phyloP scores from a whole-genome alignment of 2,888 invertebrate species.

The Plutella xylostella region DNA sequence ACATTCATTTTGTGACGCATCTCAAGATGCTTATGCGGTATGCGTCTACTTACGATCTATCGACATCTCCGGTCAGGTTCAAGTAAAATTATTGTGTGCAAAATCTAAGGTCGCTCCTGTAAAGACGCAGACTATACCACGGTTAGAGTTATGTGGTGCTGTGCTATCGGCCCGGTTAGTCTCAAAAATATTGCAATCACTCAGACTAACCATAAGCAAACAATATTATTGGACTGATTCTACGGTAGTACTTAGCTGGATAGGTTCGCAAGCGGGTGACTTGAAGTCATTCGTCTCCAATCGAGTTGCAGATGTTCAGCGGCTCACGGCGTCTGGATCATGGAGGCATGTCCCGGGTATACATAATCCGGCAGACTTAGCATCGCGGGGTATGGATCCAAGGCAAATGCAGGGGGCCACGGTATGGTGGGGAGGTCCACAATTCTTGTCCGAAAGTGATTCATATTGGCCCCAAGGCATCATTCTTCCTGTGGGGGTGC shows the following conservation, averaged over 20 bases:
- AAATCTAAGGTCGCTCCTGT: conserved; percentile 2
- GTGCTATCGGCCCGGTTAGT: background rate
- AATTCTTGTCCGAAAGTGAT: background rate
- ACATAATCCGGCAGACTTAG: background rate
- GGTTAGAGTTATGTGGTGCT: background rate
- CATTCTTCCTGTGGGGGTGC: too few species aligned
- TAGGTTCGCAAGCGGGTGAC: background rate
- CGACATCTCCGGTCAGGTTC: background rate
- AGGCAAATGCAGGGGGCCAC: background rate
- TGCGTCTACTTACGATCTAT: conserved; percentile 7
- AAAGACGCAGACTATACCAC: background rate
- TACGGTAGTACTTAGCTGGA: background rate
- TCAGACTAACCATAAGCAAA: background rate
- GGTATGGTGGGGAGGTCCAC: background rate
- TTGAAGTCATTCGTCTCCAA: background rate
- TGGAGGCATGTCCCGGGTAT: background rate
- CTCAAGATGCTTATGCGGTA: conserved; percentile 11
- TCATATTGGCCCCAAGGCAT: background rate
- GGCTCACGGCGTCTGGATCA: background rate
- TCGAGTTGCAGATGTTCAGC: background rate
- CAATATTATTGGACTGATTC: background rate
- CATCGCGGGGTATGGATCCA: background rate
- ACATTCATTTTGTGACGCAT: conserved; percentile 13
- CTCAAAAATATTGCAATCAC: background rate
- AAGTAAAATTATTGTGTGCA: background rate